These are phyloP conservation scores for Lanius ludovicianus DNA, from an alignment of 2,113 vertebrate genomes.

Conservation along the genomic window DNA sequence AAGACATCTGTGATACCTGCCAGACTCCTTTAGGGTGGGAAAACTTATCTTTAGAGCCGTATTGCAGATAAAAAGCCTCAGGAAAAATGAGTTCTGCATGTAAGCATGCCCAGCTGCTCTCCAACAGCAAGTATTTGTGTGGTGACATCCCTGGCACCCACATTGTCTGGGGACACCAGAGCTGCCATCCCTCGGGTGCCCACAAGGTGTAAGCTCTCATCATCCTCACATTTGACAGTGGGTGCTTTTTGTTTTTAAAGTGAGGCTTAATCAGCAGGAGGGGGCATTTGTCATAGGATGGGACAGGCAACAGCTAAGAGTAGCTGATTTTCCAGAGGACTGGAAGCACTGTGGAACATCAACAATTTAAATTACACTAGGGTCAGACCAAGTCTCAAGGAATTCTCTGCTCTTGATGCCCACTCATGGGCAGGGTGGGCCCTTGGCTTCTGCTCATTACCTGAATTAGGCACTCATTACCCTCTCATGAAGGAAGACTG, in stretches of 20 bases:
- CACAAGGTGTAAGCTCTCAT: not conserved
- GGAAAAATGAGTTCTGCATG: not conserved
- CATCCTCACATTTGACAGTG: accelerated
- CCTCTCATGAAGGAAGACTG: not conserved
- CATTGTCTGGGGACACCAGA: accelerated
- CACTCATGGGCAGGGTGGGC: not conserved
- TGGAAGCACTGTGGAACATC: not conserved
- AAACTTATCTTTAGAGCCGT: not conserved
- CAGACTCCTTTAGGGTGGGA: not conserved
- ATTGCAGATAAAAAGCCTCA: not conserved
- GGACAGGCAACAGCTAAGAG: not conserved
- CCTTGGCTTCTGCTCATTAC: not conserved
- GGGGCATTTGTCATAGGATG: not conserved
- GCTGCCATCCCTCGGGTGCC: not conserved
- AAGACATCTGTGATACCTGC: not conserved
- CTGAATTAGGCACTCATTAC: not conserved
- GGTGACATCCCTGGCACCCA: not conserved
- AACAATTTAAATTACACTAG: not conserved
- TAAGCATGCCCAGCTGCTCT: not conserved
- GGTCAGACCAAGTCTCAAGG: not conserved
- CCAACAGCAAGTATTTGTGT: not conserved
- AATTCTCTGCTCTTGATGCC: not conserved
- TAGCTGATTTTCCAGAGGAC: not conserved
- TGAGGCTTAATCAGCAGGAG: not conserved
- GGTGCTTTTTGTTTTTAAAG: not conserved